phyloP scores from a whole-genome alignment of 1,140 invertebrate genomes.

The Orius insidiosus region DNA sequence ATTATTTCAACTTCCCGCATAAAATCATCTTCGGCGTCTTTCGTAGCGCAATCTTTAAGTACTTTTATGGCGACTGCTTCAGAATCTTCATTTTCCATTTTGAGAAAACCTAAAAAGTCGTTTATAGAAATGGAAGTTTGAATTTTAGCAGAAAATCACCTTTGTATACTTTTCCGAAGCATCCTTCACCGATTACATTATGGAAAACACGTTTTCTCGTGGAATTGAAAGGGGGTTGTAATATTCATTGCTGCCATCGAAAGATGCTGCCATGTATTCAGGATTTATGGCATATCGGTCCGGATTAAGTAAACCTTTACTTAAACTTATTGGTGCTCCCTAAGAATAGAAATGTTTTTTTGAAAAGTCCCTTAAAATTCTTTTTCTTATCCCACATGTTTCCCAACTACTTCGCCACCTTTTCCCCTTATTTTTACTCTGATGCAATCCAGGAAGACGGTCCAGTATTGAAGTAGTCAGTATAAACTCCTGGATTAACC shows the following conservation, averaged over 20 bases:
- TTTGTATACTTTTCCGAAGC: slow-evolving; percentile 77
- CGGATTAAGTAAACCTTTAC: slow-evolving; percentile 40
- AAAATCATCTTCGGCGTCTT: slow-evolving; percentile 70
- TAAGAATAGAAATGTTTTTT: too few relatives aligned
- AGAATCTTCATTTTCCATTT: slow-evolving; percentile 26
- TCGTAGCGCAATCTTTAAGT: slow-evolving; percentile 59
- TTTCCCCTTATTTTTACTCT: too few relatives aligned
- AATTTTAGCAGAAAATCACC: too few relatives aligned
- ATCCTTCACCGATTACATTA: slow-evolving; percentile 73
- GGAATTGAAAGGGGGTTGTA: slow-evolving; percentile 16
- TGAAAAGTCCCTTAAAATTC: too few relatives aligned
- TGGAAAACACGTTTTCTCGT: slow-evolving; percentile 43
- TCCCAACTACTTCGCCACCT: too few relatives aligned
- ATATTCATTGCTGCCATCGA: slow-evolving; percentile 38
- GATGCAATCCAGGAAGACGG: too few relatives aligned
- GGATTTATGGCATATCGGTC: slow-evolving; percentile 61
- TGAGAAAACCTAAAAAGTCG: not conserved
- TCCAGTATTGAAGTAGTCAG: too few relatives aligned
- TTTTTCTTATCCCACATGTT: too few relatives aligned
- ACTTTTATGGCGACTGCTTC: slow-evolving; percentile 68
- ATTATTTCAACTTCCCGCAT: slow-evolving; percentile 79
- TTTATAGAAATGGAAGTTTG: too few relatives aligned
- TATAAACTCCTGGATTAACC: too few relatives aligned
- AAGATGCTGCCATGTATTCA: slow-evolving; percentile 34
- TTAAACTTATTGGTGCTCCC: slow-evolving; percentile 35